Evolutionary conservation across 1,140 invertebrate species (phyloP).

Genomic region (Drosophila cardini): DNA sequence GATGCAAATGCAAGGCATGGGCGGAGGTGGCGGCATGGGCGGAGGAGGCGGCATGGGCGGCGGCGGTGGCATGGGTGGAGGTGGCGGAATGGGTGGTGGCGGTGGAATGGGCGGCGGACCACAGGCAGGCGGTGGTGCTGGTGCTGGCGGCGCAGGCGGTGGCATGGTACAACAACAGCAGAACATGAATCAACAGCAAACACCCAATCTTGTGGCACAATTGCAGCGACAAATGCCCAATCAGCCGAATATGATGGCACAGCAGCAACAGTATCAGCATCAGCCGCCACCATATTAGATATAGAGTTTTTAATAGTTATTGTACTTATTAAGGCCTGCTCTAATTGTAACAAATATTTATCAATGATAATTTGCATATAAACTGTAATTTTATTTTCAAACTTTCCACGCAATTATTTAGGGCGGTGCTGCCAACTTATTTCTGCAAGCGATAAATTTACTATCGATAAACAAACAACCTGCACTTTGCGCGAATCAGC

Average conservation of each 20-base stretch:
- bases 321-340: slow-evolving; percentile 57
- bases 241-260: slow-evolving; percentile 82
- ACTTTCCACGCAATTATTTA: not conserved
- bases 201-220: slow-evolving; percentile 87
- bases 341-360: slow-evolving; percentile 61
- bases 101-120: slow-evolving; percentile 65
- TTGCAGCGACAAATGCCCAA: slow-evolving; percentile 86
- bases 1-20: slow-evolving; percentile 84
- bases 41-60: slow-evolving; percentile 50
- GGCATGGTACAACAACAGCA: slow-evolving; percentile 83
- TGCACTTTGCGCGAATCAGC: slow-evolving; percentile 42
- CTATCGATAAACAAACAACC: slow-evolving; percentile 23
- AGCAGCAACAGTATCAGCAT: slow-evolving; percentile 80
- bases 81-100: slow-evolving; percentile 56
- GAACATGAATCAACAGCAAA: slow-evolving; percentile 87
- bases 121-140: slow-evolving; percentile 49
- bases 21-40: slow-evolving; percentile 61
- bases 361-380: slow-evolving; percentile 65
- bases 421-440: slow-evolving; percentile 26
- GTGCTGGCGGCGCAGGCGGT: slow-evolving; percentile 61
- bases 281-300: slow-evolving; percentile 70
- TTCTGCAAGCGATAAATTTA: slow-evolving; percentile 6
- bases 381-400: slow-evolving; percentile 53
- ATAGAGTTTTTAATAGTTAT: slow-evolving; percentile 30
- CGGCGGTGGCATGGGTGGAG: slow-evolving; percentile 43